A percentile compares a stretch with the other conserved stretches of the same genome.
Conservation (phyloP, 1,140 invertebrate species). For the Drosophila varians region DNA sequence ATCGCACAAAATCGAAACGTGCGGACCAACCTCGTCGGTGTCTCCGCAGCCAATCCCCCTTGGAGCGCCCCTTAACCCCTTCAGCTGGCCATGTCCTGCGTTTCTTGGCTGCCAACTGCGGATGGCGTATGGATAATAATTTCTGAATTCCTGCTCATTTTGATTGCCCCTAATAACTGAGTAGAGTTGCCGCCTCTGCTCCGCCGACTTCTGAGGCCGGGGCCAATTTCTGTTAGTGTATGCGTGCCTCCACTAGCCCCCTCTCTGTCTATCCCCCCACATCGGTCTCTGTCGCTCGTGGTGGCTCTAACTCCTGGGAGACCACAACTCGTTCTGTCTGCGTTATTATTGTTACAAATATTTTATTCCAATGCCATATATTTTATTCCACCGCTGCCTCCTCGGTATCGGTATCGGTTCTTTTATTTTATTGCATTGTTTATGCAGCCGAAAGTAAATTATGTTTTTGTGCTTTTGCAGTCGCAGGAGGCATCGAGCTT, state of each 20-base stretch:
- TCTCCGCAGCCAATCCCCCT: slow-evolving; percentile 15
- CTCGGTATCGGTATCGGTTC: slow-evolving; percentile 49
- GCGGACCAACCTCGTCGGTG: slow-evolving; percentile 48
- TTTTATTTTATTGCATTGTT: slow-evolving; percentile 82
- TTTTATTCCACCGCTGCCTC: slow-evolving; percentile 57
- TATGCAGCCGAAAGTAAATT: slow-evolving; percentile 80
- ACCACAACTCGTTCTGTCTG: slow-evolving; percentile 34
- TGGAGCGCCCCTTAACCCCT: not conserved
- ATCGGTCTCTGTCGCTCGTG: too few relatives aligned
- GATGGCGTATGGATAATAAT: slow-evolving; percentile 76
- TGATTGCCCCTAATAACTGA: slow-evolving; percentile 82
- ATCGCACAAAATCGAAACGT: slow-evolving; percentile 80
- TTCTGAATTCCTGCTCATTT: slow-evolving; percentile 81
- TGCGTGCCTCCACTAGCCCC: not conserved
- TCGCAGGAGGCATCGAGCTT: slow-evolving; percentile 47
- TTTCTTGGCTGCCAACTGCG: slow-evolving; percentile 48
- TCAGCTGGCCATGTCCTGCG: slow-evolving; percentile 51
- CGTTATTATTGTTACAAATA: slow-evolving; percentile 82
- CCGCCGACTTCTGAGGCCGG: slow-evolving; percentile 31
- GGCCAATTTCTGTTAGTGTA: slow-evolving; percentile 63
- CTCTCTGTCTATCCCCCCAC: slow-evolving; percentile 3
- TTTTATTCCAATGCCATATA: slow-evolving; percentile 82
- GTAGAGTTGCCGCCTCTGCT: slow-evolving; percentile 71
- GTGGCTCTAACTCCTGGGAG: slow-evolving; percentile 28
- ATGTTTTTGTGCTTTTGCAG: slow-evolving; percentile 50